phyloP scores from a whole-genome alignment of 2,888 invertebrate genomes.

The Diplazon laetatorius region DNA sequence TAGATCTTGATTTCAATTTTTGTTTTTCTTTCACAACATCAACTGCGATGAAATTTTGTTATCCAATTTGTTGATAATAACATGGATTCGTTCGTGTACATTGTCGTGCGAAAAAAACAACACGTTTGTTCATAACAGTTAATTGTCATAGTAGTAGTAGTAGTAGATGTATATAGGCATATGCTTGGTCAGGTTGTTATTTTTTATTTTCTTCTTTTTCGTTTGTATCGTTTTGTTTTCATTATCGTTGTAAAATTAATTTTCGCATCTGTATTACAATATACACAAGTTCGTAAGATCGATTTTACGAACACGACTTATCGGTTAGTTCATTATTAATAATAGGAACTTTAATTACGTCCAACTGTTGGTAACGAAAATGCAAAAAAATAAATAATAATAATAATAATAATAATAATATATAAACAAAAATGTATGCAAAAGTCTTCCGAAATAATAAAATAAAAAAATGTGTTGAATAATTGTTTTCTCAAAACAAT shows the following conservation, averaged over 20 bases:
- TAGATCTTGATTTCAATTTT: slow-evolving; percentile 1
- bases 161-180: slow-evolving; percentile 63
- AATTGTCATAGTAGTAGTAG: slow-evolving; percentile 38
- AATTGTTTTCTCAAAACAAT: too few relatives aligned
- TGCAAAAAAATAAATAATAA: slow-evolving; percentile 9
- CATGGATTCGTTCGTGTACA: slow-evolving; percentile 38
- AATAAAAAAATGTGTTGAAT: too few relatives aligned
- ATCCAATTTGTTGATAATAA: slow-evolving; percentile 45
- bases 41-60: slow-evolving; percentile 38
- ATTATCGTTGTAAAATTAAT: slow-evolving; percentile 43
- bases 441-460: not conserved
- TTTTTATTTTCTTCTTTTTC: slow-evolving; percentile 54
- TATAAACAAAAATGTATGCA: not conserved
- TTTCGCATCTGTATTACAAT: slow-evolving; percentile 47
- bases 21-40: slow-evolving; percentile 40
- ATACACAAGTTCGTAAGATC: slow-evolving; percentile 53
- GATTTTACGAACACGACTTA: slow-evolving; percentile 73
- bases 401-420: slow-evolving; percentile 18
- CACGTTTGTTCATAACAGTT: slow-evolving; percentile 27
- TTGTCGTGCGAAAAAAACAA: slow-evolving; percentile 19
- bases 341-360: slow-evolving; percentile 74
- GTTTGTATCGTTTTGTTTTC: slow-evolving; percentile 47
- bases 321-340: slow-evolving; percentile 67
- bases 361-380: slow-evolving; percentile 53
- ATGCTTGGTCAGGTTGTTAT: slow-evolving; percentile 66